These are phyloP conservation scores for Acanthurus lineatus DNA, from an alignment of 2,797 vertebrate species.

Conservation along the genomic window DNA sequence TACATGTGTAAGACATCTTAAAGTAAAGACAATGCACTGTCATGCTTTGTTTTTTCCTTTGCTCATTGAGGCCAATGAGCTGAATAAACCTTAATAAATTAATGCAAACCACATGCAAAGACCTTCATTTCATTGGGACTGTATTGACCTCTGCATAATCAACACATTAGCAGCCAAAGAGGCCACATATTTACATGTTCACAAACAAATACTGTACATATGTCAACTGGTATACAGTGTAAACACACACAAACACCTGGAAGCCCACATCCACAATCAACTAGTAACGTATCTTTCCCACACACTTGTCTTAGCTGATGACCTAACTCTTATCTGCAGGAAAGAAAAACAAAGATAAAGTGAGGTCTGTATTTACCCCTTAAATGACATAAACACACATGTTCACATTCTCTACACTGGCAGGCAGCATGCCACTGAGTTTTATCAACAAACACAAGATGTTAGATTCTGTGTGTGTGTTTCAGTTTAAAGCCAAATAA, in stretches of 20 bases:
- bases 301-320: slow-evolving; percentile 36
- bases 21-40: background rate
- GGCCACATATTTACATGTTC: slow-evolving; percentile 2
- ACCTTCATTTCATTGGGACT: background rate
- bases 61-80: background rate
- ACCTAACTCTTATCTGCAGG: slow-evolving; percentile 36
- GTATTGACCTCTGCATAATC: background rate
- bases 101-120: background rate
- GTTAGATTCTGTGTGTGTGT: slow-evolving; percentile 20
- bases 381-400: slow-evolving; percentile 43
- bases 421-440: slow-evolving; percentile 35
- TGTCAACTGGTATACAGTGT: background rate
- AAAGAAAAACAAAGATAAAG: slow-evolving; percentile 51
- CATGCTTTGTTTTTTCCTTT: background rate
- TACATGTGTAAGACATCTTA: background rate
- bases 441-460: slow-evolving; percentile 51
- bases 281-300: slow-evolving; percentile 43
- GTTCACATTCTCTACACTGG: slow-evolving; percentile 13
- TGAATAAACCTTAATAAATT: background rate
- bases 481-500: background rate
- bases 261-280: background rate
- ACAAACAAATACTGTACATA: slow-evolving; percentile 4
- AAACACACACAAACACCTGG: background rate
- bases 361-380: slow-evolving; percentile 45
- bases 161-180: background rate